These are phyloP conservation scores for Gnatocerus cornutus DNA, from an alignment of 2,888 invertebrate genomes.

Conservation along the genomic window DNA sequence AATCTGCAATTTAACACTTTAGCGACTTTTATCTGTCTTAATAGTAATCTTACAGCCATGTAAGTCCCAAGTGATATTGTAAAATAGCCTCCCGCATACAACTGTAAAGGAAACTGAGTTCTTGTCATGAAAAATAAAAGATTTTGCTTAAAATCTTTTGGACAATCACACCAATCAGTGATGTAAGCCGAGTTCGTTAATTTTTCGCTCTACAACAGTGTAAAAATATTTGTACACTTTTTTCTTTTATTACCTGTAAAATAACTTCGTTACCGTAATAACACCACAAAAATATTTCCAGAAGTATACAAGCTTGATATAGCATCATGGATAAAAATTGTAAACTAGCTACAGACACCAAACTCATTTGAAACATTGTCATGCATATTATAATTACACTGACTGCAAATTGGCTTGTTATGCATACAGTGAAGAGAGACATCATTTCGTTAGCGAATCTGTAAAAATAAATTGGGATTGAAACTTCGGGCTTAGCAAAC, in stretches of 20 bases:
- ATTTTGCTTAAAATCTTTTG: conserved; percentile 67
- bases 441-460: conserved; percentile 52
- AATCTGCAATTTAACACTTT: conserved; percentile 71
- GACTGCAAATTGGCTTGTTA: conserved; percentile 64
- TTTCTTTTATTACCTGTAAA: conserved; percentile 69
- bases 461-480: conserved; percentile 19
- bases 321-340: conserved; percentile 72
- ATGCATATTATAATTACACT: conserved; percentile 67
- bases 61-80: conserved; percentile 74
- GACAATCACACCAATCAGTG: conserved; percentile 68
- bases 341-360: conserved; percentile 58
- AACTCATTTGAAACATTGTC: conserved; percentile 67
- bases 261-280: conserved; percentile 76
- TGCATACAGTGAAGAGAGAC: conserved; percentile 48
- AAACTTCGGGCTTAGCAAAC: neutral
- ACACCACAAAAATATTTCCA: conserved; percentile 75
- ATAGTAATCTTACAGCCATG: conserved; percentile 69
- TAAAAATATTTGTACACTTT: conserved; percentile 2
- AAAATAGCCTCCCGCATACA: conserved; percentile 72
- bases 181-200: conserved; percentile 70
- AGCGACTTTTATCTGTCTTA: too few relatives aligned
- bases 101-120: conserved; percentile 71
- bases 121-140: conserved; percentile 72
- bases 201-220: conserved; percentile 68
- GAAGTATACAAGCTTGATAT: conserved; percentile 74